A percentile compares a stretch with the other conserved stretches of the same genome.
phyloP scores from a whole-genome alignment of 2,113 vertebrate genomes.

The Channa argus region DNA sequence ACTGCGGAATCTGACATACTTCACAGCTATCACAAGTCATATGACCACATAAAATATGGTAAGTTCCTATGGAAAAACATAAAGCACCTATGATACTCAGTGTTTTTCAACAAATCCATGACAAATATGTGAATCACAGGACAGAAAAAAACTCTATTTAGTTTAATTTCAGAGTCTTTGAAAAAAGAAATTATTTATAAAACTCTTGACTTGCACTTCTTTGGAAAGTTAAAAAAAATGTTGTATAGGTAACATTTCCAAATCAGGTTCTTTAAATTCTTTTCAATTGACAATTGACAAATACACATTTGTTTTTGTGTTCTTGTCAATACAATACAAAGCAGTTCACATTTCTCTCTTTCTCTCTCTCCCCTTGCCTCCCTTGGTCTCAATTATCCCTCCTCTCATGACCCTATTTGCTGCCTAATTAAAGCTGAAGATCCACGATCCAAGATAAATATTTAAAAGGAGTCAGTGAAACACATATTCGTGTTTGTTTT shows the following conservation, averaged over 20 bases:
- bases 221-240: constrained; percentile 17
- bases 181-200: background rate
- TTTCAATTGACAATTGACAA: too few relatives aligned
- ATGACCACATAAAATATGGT: background rate
- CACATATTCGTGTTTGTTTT: constrained; percentile 41
- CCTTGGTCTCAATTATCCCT: constrained; percentile 34
- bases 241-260: background rate
- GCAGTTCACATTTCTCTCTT: constrained; percentile 30
- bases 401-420: constrained; percentile 38
- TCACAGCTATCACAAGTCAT: constrained; percentile 8
- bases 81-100: background rate
- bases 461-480: constrained; percentile 57
- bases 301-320: background rate
- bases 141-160: too few relatives aligned
- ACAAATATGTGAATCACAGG: too few relatives aligned
- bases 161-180: too few relatives aligned
- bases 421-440: constrained; percentile 57
- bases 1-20: background rate
- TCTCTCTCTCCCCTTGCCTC: constrained; percentile 3
- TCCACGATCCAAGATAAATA: constrained; percentile 57
- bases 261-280: background rate
- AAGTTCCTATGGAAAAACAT: too few relatives aligned
- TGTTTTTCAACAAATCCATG: too few relatives aligned
- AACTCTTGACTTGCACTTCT: background rate
- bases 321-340: background rate